Conservation (phyloP, 2,113 vertebrate species). For the Eira barbara region DNA sequence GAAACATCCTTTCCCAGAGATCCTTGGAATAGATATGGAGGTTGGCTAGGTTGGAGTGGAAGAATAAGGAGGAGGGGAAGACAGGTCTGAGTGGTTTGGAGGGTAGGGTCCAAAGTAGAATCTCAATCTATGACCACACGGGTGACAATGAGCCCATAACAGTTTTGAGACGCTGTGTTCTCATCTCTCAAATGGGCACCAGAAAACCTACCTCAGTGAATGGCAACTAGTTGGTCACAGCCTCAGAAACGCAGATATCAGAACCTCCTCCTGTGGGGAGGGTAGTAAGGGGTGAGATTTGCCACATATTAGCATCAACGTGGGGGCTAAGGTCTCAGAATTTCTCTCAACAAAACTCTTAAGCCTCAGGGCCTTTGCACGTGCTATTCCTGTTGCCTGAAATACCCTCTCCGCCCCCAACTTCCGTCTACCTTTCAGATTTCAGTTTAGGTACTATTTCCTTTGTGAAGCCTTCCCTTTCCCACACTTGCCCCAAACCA, state of each 20-base stretch:
- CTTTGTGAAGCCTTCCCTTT: neutral
- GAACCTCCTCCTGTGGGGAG: neutral
- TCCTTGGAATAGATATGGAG: neutral
- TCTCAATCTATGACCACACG: neutral
- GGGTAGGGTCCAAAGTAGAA: neutral
- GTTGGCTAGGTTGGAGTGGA: neutral
- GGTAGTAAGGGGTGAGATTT: too few relatives aligned
- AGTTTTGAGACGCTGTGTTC: neutral
- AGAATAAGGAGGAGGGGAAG: neutral
- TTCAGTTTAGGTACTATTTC: neutral
- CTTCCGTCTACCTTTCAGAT: neutral
- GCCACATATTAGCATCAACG: neutral
- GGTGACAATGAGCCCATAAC: neutral
- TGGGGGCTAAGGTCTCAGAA: neutral
- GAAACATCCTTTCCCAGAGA: neutral
- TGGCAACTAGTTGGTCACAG: neutral
- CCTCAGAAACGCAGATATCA: neutral
- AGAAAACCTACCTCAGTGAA: neutral
- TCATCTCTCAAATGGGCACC: neutral
- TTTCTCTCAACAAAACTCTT: neutral
- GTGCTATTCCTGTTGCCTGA: neutral
- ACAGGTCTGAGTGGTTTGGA: neutral
- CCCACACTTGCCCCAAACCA: neutral
- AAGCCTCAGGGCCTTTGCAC: neutral
- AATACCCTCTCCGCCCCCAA: fast-evolving